Evolutionary conservation across 2,797 vertebrate species (phyloP).

Genomic region (Champsocephalus gunnari): DNA sequence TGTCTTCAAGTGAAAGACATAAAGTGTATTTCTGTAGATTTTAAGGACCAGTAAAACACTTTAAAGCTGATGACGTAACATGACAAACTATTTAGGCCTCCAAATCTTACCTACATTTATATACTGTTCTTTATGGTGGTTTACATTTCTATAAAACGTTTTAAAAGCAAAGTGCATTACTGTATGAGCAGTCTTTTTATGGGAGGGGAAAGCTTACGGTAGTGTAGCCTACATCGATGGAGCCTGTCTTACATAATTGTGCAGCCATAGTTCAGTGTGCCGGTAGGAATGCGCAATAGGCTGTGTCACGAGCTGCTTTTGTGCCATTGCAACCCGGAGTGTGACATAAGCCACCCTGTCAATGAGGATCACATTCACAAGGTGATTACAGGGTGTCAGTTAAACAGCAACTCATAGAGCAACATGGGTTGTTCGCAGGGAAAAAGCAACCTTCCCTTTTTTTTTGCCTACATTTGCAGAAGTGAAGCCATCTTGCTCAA

Average conservation of each 20-base stretch:
- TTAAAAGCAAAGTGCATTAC: slow-evolving; percentile 19
- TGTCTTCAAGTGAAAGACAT: slow-evolving; percentile 21
- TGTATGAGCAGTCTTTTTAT: slow-evolving; percentile 2
- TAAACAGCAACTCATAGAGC: slow-evolving; percentile 48
- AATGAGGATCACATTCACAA: slow-evolving; percentile 75
- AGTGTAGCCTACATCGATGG: slow-evolving; percentile 47
- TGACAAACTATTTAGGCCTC: slow-evolving; percentile 26
- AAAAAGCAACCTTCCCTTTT: slow-evolving; percentile 15
- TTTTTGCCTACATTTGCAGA: slow-evolving; percentile 74
- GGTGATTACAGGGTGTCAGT: slow-evolving; percentile 59
- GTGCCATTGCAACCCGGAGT: slow-evolving; percentile 72
- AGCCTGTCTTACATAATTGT: slow-evolving; percentile 78
- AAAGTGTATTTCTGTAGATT: slow-evolving; percentile 5
- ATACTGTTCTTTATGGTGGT: background rate
- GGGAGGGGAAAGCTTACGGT: slow-evolving; percentile 32
- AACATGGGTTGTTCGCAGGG: slow-evolving; percentile 27
- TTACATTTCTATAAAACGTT: slow-evolving; percentile 7
- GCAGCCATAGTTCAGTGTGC: slow-evolving; percentile 77
- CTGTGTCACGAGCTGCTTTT: slow-evolving; percentile 80
- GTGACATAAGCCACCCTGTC: slow-evolving; percentile 73
- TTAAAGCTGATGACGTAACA: slow-evolving; percentile 46
- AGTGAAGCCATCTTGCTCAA: slow-evolving; percentile 79
- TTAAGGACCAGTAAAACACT: slow-evolving; percentile 30
- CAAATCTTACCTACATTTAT: background rate
- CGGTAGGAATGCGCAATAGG: slow-evolving; percentile 77